Base-by-base conservation (phyloP, 2,888 invertebrate species). In the Conus canariensis region DNA sequence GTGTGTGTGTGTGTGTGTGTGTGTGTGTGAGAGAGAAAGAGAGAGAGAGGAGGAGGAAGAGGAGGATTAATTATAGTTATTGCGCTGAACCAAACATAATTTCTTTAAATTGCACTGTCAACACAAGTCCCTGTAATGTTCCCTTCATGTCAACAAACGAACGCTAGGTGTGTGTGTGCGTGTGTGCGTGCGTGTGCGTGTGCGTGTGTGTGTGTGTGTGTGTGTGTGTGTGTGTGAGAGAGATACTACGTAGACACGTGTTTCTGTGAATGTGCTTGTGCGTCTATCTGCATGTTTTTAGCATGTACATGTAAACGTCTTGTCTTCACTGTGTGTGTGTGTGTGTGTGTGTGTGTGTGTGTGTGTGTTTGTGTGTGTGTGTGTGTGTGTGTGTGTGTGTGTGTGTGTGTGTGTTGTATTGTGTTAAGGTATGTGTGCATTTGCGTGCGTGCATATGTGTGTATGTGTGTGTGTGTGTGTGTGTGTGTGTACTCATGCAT, bases 341-440 rank as follows among this genome's bases (percentile, higher is more conserved):
- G 30, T 80, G 77, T 80, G 64, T 64, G 64, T 64, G 64, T 64
- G 64, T 64, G 64, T 64, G 64, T 64, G 64, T 64, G 74, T 74
- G 74, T 74, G 74, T 74, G 74, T 74, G 74, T 74, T 45, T 80
- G 77, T 80, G 80, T 30, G 80, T 8, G 80, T 80, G 59, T 30
- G 30, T 85, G 60, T 25, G 60, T 25, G 60, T 30, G 25, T 60
- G 59, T 30, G 60, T 60, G 60, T 10, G 60, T 60, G 60, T 14
- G 60, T 60, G 59, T 59, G 83, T 83, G 58, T 59, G 83, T 83
- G 83, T 59, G 58, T 83, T 59, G 58, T 83, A 5, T 59, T 58
- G n/a, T n/a, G n/a, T n/a, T n/a, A n/a, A n/a, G n/a, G 83, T 83
- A 9, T 59, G 83, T 83, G 83, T 59, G 58, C 14, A 60, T 10